A percentile compares a stretch with the other conserved stretches of the same genome.
Evolutionary conservation across 92 coral and sea anemone species (phyloP).

Genomic region (Epizoanthus fatuus): DNA sequence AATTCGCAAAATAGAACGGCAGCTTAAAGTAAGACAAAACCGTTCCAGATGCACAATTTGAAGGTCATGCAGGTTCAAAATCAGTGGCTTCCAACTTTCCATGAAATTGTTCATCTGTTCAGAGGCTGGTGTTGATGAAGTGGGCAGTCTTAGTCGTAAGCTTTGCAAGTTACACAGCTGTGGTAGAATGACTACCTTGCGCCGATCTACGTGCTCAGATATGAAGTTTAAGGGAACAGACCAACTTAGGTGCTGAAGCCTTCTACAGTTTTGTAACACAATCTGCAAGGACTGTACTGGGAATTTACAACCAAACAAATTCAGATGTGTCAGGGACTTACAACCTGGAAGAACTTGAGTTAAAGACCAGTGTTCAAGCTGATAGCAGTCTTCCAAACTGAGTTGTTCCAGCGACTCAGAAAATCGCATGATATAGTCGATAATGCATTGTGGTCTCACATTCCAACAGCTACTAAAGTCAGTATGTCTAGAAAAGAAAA

Average conservation of each 20-base stretch:
- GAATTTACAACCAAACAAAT: slow-evolving; percentile 21
- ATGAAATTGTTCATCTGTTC: slow-evolving; percentile 14
- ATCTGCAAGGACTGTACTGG: neutral
- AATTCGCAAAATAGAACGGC: neutral
- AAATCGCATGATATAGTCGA: slow-evolving; percentile 1
- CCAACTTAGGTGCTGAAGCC: slow-evolving; percentile 17
- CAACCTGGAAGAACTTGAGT: slow-evolving; percentile 13
- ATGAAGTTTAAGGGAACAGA: slow-evolving; percentile 18
- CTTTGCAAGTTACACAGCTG: slow-evolving; percentile 21
- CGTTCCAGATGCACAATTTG: slow-evolving; percentile 9
- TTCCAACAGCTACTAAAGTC: slow-evolving; percentile 26
- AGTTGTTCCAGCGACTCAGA: slow-evolving; percentile 10
- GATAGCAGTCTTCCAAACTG: slow-evolving; percentile 32
- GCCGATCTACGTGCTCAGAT: neutral
- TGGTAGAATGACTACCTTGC: neutral
- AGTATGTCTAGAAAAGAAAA: neutral
- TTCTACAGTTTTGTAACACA: slow-evolving; percentile 37
- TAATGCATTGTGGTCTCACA: neutral
- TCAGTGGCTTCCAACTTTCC: slow-evolving; percentile 10
- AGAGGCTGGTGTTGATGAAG: neutral
- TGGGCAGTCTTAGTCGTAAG: slow-evolving; percentile 5
- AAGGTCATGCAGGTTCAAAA: slow-evolving; percentile 20
- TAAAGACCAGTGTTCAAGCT: slow-evolving; percentile 32
- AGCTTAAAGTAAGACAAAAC: neutral
- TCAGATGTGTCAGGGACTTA: slow-evolving; percentile 1